Base-by-base conservation (phyloP, 2,888 invertebrate genomes). In the Sussaba pulchella region DNA sequence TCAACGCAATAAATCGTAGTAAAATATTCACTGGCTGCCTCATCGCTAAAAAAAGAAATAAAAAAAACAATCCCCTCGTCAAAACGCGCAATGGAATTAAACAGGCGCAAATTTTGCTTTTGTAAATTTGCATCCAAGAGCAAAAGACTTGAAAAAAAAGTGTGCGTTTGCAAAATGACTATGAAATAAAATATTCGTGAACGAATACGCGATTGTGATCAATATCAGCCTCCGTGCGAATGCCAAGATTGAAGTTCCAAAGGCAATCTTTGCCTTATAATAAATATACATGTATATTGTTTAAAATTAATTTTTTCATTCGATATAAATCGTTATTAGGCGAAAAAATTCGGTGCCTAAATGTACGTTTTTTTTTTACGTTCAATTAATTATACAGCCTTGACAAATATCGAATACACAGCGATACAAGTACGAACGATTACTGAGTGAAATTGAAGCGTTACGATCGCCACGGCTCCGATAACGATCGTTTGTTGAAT, bases 191-290 rank as follows among this genome's bases (percentile, higher is more conserved):
- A 54, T 24, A 63, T 43, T 26, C 41, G 6, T 43, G 12, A 6
- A 19, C 54, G 54, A 54, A 57, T 57, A 57, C 31, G 31, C 14
- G 19, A 80, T 52, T 80, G 77, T 82, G 84, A 71, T 81, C 83
- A 83, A 84, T 84, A 85, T 82, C 85, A 84, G 78, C 76, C 79
- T 83, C 64, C 83, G 82, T 78, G 75, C 70, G 75, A 83, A 83
- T 85, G 83, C 85, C 77, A 83, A 84, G 82, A 84, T 85, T 82
- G 77, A 80, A 72, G 72, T 84, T 85, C 76, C 82, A 83, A 86
- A 87, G 84, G 79, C 84, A 88, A 86, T 75, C 84, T 83, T 6
- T 85, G 86, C 82, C 85, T 85, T 80, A 84, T 75, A 73, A 85
- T 83, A 57, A 87, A 86, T 85, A n/a, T n/a, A n/a, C n/a, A n/a